Evolutionary conservation across 2,888 invertebrate genomes (phyloP).

Genomic region (Stenodera caucasica): DNA sequence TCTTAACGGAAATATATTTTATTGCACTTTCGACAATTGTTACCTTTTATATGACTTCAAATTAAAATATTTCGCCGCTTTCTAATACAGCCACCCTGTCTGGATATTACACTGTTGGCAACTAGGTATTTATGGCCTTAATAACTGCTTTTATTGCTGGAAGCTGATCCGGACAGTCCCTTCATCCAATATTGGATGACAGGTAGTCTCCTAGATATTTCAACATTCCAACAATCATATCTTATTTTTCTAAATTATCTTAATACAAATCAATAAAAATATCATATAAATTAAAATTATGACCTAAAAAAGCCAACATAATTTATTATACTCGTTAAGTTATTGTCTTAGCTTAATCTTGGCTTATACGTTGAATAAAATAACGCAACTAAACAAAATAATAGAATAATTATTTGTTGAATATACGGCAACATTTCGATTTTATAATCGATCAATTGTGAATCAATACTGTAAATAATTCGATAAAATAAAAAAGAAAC

Average conservation of each 20-base stretch:
- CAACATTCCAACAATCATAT: not conserved
- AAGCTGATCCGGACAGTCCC: slow-evolving; percentile 6
- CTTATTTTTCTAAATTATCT: not conserved
- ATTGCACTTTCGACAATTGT: not conserved
- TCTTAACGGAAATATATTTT: not conserved
- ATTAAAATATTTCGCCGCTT: slow-evolving; percentile 9
- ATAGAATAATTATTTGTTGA: not conserved
- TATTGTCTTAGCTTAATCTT: slow-evolving; percentile 7
- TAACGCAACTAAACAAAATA: too few species aligned
- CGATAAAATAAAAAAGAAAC: not conserved
- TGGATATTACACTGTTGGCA: not conserved
- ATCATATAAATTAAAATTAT: not conserved
- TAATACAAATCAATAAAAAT: not conserved
- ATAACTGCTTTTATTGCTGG: slow-evolving; percentile 8
- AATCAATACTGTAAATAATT: not conserved
- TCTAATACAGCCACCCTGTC: slow-evolving; percentile 6
- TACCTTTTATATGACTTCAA: slow-evolving; percentile 4
- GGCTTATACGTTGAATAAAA: too few species aligned
- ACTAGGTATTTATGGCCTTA: slow-evolving; percentile 12
- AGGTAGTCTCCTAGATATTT: slow-evolving; percentile 3
- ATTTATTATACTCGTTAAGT: not conserved
- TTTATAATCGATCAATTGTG: not conserved
- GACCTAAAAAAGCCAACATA: slow-evolving; percentile 2
- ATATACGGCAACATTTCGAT: not conserved
- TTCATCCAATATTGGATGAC: slow-evolving; percentile 10